Conservation (phyloP, 2,888 invertebrate species). For the Melangyna quadrimaculata region DNA sequence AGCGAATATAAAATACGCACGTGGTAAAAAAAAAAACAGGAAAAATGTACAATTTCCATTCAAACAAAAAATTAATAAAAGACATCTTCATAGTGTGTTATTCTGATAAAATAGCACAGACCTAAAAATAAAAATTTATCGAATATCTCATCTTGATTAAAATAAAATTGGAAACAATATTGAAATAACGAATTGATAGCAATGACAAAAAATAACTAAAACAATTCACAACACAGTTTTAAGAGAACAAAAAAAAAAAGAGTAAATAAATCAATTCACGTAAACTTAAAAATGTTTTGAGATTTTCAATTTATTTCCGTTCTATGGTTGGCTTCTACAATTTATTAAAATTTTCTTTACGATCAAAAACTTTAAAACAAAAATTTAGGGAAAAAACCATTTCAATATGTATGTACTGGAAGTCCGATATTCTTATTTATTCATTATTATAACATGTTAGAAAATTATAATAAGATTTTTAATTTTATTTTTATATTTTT, state of each 20-base stretch:
- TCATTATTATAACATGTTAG: conserved; percentile 51
- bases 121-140: conserved; percentile 25
- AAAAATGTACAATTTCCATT: conserved; percentile 44
- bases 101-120: conserved; percentile 15
- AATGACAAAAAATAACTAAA: conserved; percentile 38
- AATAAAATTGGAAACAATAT: conserved; percentile 26
- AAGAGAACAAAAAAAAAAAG: too few relatives aligned
- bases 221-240: background rate
- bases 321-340: background rate
- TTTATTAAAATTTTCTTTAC: conserved; percentile 10
- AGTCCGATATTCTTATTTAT: conserved; percentile 47
- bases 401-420: conserved; percentile 20
- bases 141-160: conserved; percentile 46
- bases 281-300: conserved; percentile 24
- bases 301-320: conserved; percentile 13
- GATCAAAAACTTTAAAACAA: background rate
- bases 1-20: conserved; percentile 45
- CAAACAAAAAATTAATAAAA: conserved; percentile 40
- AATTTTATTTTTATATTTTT: conserved; percentile 17
- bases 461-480: conserved; percentile 52
- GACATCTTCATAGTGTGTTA: conserved; percentile 53
- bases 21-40: conserved; percentile 17
- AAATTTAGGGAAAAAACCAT: background rate
- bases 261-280: conserved; percentile 11
- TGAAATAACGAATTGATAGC: conserved; percentile 49